Base-by-base conservation (phyloP, 2,113 vertebrate species). In the Petaurus breviceps region DNA sequence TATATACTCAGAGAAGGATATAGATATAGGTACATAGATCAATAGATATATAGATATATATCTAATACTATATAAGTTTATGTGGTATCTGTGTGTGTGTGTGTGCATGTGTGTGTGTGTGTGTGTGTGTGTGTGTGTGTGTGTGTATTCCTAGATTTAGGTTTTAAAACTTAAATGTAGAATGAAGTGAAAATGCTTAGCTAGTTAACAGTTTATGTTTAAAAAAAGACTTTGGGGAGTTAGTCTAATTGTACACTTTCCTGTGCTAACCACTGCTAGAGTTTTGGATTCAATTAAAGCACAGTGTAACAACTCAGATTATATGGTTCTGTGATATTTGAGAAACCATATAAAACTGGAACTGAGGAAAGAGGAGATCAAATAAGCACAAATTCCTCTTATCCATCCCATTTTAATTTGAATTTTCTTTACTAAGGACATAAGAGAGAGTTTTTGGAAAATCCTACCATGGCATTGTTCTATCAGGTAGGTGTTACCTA, bases 391-490 rank as follows among this genome's bases (percentile, higher is more conserved):
- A 14, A 77, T 77, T 84, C 37, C 43, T 84, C 16, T n/a, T 8
- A 1, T 9, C 28, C 14, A 8, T 23, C 5, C 14, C 37, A 84
- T 84, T 84, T 68, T 84, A 84, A 43, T 43, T 43, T 84, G 68
- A 77, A 43, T 84, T 84, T n/a, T 84, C n/a, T n/a, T 43, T 77
- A 22, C n/a, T 77, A 22, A 43, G 5, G n/a, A 77, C 68, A 77
- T 22, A 22, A 77, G 37, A n/a, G 16, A 77, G 11, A 61, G 31
- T 31, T 68, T 68, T 37, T 68, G 11, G 31, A 68, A 55, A 77
- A 77, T n/a, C 16, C n/a, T 22, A 7, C 11, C 5, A 43, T 43
- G 37, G 4, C 91, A 97, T 97, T 95, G 14, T 94, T 84, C 43
- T 57, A 51, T 61, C 37, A 28, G 2, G 0, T 94, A 24, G 93